A percentile compares a stretch with the other conserved stretches of the same genome.
These are phyloP conservation scores for Odontomachus brunneus DNA, from an alignment of 1,140 invertebrate genomes.

Conservation along the genomic window DNA sequence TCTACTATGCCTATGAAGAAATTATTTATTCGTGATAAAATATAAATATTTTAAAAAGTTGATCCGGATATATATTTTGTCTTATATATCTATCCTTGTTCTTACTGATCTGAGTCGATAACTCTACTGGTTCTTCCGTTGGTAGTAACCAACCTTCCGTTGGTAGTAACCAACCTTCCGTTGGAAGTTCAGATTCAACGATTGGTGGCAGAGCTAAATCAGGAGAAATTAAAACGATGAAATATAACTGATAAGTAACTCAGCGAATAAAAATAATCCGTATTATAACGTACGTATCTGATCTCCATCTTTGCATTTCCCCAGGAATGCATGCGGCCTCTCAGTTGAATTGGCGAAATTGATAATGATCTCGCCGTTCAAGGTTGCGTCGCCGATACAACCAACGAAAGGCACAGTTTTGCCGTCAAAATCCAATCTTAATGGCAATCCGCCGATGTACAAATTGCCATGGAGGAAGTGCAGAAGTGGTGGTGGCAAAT, in stretches of 20 bases:
- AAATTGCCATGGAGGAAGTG: slow-evolving; percentile 89
- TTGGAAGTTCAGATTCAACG: slow-evolving; percentile 53
- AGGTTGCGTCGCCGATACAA: slow-evolving; percentile 94
- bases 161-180: slow-evolving; percentile 64
- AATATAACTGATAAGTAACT: background rate
- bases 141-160: slow-evolving; percentile 67
- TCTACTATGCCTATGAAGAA: slow-evolving; percentile 73
- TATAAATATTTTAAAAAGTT: background rate
- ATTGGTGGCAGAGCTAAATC: slow-evolving; percentile 53
- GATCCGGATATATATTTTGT: too few species aligned
- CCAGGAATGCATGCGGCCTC: slow-evolving; percentile 88
- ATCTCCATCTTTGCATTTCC: slow-evolving; percentile 86
- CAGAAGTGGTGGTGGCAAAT: slow-evolving; percentile 86
- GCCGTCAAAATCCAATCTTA: slow-evolving; percentile 83
- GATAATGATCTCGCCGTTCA: slow-evolving; percentile 92
- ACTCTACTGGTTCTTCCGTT: slow-evolving; percentile 69
- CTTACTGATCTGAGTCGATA: slow-evolving; percentile 77
- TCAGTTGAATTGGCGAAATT: slow-evolving; percentile 92
- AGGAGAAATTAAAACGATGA: background rate
- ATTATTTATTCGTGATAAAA: slow-evolving; percentile 21
- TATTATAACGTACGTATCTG: slow-evolving; percentile 47
- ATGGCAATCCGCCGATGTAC: slow-evolving; percentile 94
- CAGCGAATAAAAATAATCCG: background rate
- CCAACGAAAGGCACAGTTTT: slow-evolving; percentile 89
- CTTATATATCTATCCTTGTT: background rate